Conservation (phyloP, 2,888 invertebrate species). For the Apodemia mormo region DNA sequence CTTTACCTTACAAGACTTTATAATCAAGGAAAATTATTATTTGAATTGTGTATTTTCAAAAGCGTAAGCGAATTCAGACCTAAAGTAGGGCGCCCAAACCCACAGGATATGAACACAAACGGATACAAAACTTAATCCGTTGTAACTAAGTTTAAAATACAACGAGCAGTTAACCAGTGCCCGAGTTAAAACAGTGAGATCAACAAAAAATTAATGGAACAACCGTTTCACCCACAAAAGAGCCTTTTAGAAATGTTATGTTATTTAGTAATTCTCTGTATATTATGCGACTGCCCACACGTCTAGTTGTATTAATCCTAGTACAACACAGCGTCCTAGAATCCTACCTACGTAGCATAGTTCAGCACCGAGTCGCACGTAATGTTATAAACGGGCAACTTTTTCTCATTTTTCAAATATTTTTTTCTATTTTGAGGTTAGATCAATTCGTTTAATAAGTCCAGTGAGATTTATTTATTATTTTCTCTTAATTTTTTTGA, state of each 20-base stretch:
- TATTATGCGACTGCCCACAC: not conserved
- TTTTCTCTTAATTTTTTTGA: too few species aligned
- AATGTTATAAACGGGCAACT: too few species aligned
- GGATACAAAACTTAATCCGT: not conserved
- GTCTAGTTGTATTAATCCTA: too few species aligned
- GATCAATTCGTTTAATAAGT: too few species aligned
- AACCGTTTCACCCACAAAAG: not conserved
- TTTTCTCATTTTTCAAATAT: too few species aligned
- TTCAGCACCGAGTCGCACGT: too few species aligned
- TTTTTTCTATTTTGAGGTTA: too few species aligned
- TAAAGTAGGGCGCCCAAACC: not conserved
- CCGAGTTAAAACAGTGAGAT: constrained; percentile 3
- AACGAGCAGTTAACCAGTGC: not conserved
- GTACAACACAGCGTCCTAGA: too few species aligned
- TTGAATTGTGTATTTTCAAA: not conserved
- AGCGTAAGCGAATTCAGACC: not conserved
- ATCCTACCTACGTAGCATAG: too few species aligned
- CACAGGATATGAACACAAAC: not conserved
- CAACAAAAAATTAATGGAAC: constrained; percentile 26
- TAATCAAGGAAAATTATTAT: constrained; percentile 6
- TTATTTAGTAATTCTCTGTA: not conserved
- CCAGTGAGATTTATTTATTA: too few species aligned
- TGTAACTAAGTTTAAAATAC: constrained; percentile 8
- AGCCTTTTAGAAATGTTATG: not conserved
- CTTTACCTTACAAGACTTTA: too few species aligned